Evolutionary conservation across 2,113 vertebrate genomes (phyloP), one percentile per base, ranked within the genome.

Genomic region (Gymnobelideus leadbeateri): DNA sequence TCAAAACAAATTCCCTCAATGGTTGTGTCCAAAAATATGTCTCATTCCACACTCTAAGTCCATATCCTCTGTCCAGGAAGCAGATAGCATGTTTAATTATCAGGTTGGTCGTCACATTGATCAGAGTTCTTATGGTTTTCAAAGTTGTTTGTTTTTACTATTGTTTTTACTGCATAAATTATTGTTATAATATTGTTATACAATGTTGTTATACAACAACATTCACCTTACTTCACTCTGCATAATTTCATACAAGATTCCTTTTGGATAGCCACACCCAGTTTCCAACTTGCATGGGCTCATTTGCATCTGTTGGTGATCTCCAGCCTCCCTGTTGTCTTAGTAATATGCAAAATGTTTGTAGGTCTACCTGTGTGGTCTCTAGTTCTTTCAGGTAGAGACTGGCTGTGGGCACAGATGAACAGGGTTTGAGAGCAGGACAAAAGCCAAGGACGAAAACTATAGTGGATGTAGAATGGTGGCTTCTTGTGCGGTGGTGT

Each of bases 291-390:
- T 43, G 37, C n/a, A 21, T 43, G 37, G 68, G 37, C 68, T 84
- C 68, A 84, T 84, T 84, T 84, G n/a, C n/a, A 84, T 84, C n/a
- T 84, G 68, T 84, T 84, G n/a, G 37, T 84, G 68, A 84, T 43
- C 68, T 84, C 68, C n/a, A 84, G n/a, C 68, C 68, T 84, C 6
- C n/a, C n/a, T 43, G 8, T 84, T 43, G 19, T 84, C 19, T 84
- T 84, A 43, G 68, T n/a, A 84, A 84, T 43, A 43, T 84, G 68
- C n/a, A 84, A 16, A 84, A 43, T 43, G 19, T 43, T 84, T 84
- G 47, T 21, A 43, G 19, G 6, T 84, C 16, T 21, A n/a, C 68
- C 19, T 8, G 37, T 84, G 7, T 84, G 68, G 37, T 43, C n/a
- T 23, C 68, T 84, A 84, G 37, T 84, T 84, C 68, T 43, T 84